These are phyloP conservation scores for Abscondita cerata DNA, from an alignment of 2,888 invertebrate species.

Conservation along the genomic window DNA sequence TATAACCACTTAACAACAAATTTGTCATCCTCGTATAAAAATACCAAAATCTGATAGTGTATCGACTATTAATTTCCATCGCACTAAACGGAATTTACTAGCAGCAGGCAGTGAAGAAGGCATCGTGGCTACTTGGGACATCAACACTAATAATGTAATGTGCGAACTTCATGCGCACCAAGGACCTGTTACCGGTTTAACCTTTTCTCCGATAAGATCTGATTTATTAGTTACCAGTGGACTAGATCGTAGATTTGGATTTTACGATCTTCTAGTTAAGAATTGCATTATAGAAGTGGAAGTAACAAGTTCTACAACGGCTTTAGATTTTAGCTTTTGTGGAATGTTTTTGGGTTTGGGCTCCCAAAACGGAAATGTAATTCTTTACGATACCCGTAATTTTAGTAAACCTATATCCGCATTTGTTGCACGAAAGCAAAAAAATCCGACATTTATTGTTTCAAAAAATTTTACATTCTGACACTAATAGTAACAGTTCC, in stretches of 20 bases:
- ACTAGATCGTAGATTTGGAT: constrained; percentile 64
- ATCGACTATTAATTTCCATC: constrained; percentile 48
- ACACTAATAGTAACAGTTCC: not conserved
- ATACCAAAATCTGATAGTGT: constrained; percentile 52
- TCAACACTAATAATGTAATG: constrained; percentile 48
- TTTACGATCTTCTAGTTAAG: constrained; percentile 63
- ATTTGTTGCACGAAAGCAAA: constrained; percentile 61
- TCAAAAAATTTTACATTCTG: constrained; percentile 47
- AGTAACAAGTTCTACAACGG: constrained; percentile 50
- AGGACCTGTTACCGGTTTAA: constrained; percentile 64
- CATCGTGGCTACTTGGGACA: constrained; percentile 55
- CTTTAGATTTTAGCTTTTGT: constrained; percentile 54
- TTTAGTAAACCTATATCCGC: constrained; percentile 59
- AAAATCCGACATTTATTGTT: constrained; percentile 61
- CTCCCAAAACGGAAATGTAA: constrained; percentile 63
- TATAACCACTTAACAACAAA: constrained; percentile 50
- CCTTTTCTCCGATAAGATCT: constrained; percentile 64
- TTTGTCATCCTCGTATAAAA: constrained; percentile 46
- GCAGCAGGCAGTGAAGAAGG: constrained; percentile 55
- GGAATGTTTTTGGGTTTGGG: constrained; percentile 63
- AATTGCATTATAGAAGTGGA: constrained; percentile 50
- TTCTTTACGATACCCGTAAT: constrained; percentile 65
- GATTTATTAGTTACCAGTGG: constrained; percentile 66
- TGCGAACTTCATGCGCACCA: constrained; percentile 58
- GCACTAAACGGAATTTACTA: constrained; percentile 50